A percentile compares a stretch with the other conserved stretches of the same genome.
phyloP scores from a whole-genome alignment of 2,888 invertebrate genomes.

The Argynnis bischoffii region DNA sequence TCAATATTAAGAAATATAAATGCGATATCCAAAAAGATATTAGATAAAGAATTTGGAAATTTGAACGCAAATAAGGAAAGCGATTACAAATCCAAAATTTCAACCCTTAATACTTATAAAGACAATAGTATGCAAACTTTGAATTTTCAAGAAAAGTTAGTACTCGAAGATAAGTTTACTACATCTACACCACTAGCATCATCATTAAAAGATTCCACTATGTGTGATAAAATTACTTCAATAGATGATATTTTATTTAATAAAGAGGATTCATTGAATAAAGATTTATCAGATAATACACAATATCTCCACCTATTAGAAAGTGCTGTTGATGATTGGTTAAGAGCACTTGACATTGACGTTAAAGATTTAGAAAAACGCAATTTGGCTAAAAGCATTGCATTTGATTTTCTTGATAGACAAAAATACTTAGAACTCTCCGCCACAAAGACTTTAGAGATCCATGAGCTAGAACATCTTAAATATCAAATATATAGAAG shows the following conservation, averaged over 20 bases:
- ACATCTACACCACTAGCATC: slow-evolving; percentile 19
- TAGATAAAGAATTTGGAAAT: slow-evolving; percentile 9
- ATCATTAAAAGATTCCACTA: not conserved
- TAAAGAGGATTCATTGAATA: not conserved
- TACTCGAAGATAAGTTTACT: slow-evolving; percentile 13
- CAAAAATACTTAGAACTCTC: slow-evolving; percentile 35
- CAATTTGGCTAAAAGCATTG: slow-evolving; percentile 27
- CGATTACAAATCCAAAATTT: not conserved
- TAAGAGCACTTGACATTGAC: slow-evolving; percentile 15
- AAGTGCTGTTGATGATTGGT: slow-evolving; percentile 25
- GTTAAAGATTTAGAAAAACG: slow-evolving; percentile 15
- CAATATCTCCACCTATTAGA: slow-evolving; percentile 22
- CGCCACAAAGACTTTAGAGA: slow-evolving; percentile 10
- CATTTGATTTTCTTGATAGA: slow-evolving; percentile 31
- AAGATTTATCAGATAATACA: slow-evolving; percentile 1
- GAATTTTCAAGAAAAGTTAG: not conserved
- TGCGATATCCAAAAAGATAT: slow-evolving; percentile 11
- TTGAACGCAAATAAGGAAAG: not conserved
- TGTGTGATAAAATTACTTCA: not conserved
- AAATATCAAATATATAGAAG: slow-evolving; percentile 36
- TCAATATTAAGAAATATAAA: slow-evolving; percentile 16
- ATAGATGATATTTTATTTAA: not conserved
- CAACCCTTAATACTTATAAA: not conserved
- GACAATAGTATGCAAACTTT: not conserved
- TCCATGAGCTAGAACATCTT: slow-evolving; percentile 35